Evolutionary conservation across 2,797 vertebrate genomes (phyloP).

Genomic region (Coregonus suidteri): DNA sequence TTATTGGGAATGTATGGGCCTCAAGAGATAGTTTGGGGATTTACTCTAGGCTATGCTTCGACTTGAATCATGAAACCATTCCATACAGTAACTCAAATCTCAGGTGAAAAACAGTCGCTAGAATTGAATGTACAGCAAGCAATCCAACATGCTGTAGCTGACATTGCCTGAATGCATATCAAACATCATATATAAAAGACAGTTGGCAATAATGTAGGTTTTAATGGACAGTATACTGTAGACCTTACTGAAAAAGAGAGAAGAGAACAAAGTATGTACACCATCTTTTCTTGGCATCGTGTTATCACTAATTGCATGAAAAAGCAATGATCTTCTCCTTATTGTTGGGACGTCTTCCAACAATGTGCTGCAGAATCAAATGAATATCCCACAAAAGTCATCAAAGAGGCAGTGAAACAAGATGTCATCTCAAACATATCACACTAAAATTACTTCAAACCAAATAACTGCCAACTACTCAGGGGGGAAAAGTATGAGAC

Average conservation of each 20-base stretch:
- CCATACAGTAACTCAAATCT: not conserved
- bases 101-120: not conserved
- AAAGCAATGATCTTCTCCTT: not conserved
- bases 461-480: too few species aligned
- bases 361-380: not conserved
- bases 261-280: not conserved
- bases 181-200: not conserved
- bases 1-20: conserved; percentile 46
- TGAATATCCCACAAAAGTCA: not conserved
- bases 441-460: too few species aligned
- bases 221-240: not conserved
- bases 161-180: not conserved
- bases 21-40: conserved; percentile 15
- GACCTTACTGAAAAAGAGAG: not conserved
- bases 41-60: conserved; percentile 5
- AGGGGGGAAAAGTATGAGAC: too few species aligned
- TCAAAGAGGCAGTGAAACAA: not conserved
- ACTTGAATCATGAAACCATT: not conserved
- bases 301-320: not conserved
- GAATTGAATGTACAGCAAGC: too few species aligned
- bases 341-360: not conserved
- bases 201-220: not conserved
- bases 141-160: too few species aligned
- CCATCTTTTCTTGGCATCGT: not conserved
- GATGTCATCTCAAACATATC: too few species aligned